phyloP scores from a whole-genome alignment of 2,113 vertebrate genomes.

The Zeus faber region DNA sequence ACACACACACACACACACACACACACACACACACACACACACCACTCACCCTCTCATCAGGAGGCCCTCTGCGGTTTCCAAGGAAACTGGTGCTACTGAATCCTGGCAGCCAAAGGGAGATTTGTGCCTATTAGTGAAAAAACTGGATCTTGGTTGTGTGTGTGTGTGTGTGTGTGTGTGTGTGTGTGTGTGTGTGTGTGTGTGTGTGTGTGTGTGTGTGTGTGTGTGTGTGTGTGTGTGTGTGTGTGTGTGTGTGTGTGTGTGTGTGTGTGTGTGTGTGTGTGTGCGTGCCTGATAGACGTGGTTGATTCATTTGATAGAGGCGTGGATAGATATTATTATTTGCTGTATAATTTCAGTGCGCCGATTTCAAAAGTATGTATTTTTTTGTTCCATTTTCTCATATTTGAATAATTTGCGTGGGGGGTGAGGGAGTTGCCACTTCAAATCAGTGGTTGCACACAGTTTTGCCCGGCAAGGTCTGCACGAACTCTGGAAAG shows the following conservation, averaged over 20 bases:
- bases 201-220: slow-evolving; percentile 8
- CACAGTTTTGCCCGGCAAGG: no score
- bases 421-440: no score
- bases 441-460: no score
- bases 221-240: slow-evolving; percentile 6
- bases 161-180: background rate
- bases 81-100: slow-evolving; percentile 36
- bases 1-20: slow-evolving; percentile 20
- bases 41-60: slow-evolving; percentile 18
- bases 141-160: slow-evolving; percentile 9
- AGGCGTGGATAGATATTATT: no score
- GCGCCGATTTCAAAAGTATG: no score
- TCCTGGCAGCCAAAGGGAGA: slow-evolving; percentile 23
- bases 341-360: no score
- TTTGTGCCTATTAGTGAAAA: background rate
- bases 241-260: background rate
- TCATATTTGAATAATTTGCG: no score
- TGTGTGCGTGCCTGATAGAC: no score
- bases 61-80: slow-evolving; percentile 44
- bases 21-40: slow-evolving; percentile 28
- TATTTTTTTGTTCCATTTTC: no score
- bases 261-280: slow-evolving; percentile 18
- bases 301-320: no score
- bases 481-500: no score
- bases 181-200: background rate